Base-by-base conservation (phyloP, 2,888 invertebrate genomes). In the Aquatica leii region DNA sequence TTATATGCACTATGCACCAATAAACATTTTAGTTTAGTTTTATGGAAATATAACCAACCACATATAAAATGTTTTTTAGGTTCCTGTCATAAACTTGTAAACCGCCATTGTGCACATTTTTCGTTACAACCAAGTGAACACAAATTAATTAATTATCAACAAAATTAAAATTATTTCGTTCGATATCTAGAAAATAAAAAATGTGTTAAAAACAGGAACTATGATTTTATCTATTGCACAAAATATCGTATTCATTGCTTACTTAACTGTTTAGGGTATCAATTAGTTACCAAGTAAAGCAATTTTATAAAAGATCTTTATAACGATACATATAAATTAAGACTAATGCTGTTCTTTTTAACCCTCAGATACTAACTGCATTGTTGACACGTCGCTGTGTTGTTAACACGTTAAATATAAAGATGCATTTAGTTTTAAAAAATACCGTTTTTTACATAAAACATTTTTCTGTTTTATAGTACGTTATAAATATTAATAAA, bases 81-180 rank as follows among this genome's bases (percentile, higher is more conserved):
- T 18, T 15, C 24, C 14, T 43, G 49, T 41, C 58, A 49, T 58
- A 58, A 58, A 58, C 50, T 50, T 58, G 35, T 35, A 48, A 21
- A 17, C 34, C 56, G 31, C 59, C 37, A 18, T 21, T 35, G 18
- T 17, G 41, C 41, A 20, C 40, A 34, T 14, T 40, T 60, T 60
- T 52, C 51, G 56, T 62, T 50, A 56, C 62, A 51, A 43, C 50
- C 51, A 40, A 46, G 51, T 57, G 52, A 51, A 17, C 62, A 51
- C 52, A 48, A 24, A 48, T 50, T 14, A 50, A 15, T n/a, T 62
- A 57, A 57, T 62, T 62, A 62, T 46, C 57, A 35, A 52, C 57
- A 24, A 31, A 62, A 56, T 51, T 57, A 51, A 52, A 57, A 57
- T 62, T 62, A 62, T 57, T 62, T 62, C 52, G 57, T 20, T 50